Base-by-base conservation (phyloP, 2,888 invertebrate species). In the Galerucella calmariensis region DNA sequence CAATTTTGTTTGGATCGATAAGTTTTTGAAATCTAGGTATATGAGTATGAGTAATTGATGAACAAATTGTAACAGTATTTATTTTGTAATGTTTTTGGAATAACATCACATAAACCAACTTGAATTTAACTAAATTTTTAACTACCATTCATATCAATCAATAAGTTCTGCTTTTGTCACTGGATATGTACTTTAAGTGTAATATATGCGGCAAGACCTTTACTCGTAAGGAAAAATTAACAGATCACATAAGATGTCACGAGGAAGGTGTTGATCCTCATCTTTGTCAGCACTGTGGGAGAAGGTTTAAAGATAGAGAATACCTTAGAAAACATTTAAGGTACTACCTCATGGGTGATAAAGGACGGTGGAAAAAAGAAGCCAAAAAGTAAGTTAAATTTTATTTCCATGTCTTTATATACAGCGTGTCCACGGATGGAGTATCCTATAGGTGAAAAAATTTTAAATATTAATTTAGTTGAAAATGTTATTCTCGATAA, bases 171-270 rank as follows among this genome's bases (percentile, higher is more conserved):
- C 8, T 41, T 5, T 41, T 41, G 9, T 41, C 11, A 58, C 20
- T 44, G 14, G 20, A 44, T 41, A 65, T 58, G 16, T 78, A 12
- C 74, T 35, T 35, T 35, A 35, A 78, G 59, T 78, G 78, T 67
- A 78, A 72, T 20, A 66, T 77, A 14, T 78, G 78, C 27, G 78
- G 77, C 4, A 77, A 77, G 35, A 77, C 78, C 9, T 78, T 78
- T 66, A 77, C 77, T 16, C 69, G 78, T 14, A 78, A 78, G 70
- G 78, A 78, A 73, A 78, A 75, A 44, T 67, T 78, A 58, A 78
- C 74, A 35, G 78, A 78, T 41, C 78, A 78, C 44, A 61, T 77
- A 11, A 73, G 77, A 67, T 77, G 72, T 51, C 78, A 78, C n/a
- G 77, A 77, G 41, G 78, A 78, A 63, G 78, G 78, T 12, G 69